These are phyloP conservation scores for Sinocyclocheilus anshuiensis DNA, from an alignment of 2,113 vertebrate species.

Conservation along the genomic window DNA sequence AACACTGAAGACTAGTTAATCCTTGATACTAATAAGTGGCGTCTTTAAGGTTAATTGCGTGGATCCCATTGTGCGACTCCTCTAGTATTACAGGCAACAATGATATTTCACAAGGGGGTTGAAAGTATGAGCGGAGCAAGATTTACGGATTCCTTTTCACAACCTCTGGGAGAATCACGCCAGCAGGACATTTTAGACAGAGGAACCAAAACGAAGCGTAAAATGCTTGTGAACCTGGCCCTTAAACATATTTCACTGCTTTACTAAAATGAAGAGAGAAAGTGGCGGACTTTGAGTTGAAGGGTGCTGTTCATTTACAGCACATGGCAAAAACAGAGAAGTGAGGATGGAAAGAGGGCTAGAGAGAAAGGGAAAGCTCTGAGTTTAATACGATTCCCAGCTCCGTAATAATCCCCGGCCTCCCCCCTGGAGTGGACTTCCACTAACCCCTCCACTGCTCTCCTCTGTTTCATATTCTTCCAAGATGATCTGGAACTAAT, in stretches of 20 bases:
- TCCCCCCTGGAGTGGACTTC: constrained; percentile 62
- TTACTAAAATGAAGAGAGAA: constrained; percentile 55
- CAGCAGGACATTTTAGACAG: constrained; percentile 50
- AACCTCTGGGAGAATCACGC: constrained; percentile 44
- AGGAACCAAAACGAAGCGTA: constrained; percentile 44
- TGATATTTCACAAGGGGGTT: constrained; percentile 57
- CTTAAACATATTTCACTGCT: constrained; percentile 57
- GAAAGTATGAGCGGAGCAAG: constrained; percentile 45
- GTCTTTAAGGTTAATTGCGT: constrained; percentile 70
- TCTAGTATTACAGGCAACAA: constrained; percentile 47
- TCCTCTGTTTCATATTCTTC: constrained; percentile 64
- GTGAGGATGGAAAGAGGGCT: constrained; percentile 44
- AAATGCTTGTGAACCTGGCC: constrained; percentile 52
- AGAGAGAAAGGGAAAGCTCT: constrained; percentile 48
- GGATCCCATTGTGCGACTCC: constrained; percentile 55
- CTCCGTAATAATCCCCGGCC: constrained; percentile 62
- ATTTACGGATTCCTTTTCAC: constrained; percentile 45
- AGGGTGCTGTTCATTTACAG: constrained; percentile 62
- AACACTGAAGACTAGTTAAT: constrained; percentile 63
- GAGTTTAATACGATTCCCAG: constrained; percentile 60
- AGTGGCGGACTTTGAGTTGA: constrained; percentile 37
- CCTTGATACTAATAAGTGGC: constrained; percentile 58
- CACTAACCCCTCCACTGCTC: constrained; percentile 58
- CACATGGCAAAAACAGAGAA: constrained; percentile 62
- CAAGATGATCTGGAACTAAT: constrained; percentile 74